Conservation (phyloP, 2,888 invertebrate species). For the Calliscelio sp. region DNA sequence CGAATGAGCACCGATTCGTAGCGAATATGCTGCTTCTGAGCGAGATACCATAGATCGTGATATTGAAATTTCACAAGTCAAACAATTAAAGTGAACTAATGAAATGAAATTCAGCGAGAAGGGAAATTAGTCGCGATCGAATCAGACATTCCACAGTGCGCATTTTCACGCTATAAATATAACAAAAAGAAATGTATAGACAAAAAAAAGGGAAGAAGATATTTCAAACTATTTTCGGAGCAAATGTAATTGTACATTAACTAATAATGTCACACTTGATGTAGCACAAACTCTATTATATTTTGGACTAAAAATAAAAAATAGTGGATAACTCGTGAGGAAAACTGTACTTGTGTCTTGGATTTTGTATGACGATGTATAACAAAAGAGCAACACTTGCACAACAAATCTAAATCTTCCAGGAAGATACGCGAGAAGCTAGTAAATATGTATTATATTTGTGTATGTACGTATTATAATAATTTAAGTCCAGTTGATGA, state of each 20-base stretch:
- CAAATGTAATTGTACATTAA: constrained; percentile 53
- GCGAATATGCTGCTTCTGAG: constrained; percentile 1
- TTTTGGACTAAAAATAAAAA: constrained; percentile 56
- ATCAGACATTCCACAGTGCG: constrained; percentile 76
- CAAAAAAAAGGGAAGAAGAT: constrained; percentile 33
- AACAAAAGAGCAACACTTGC: constrained; percentile 56
- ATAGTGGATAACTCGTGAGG: constrained; percentile 3
- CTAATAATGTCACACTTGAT: constrained; percentile 45
- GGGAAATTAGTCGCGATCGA: constrained; percentile 41
- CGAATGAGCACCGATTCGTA: constrained; percentile 93
- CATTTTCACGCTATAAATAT: constrained; percentile 72
- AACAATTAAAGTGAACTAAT: constrained; percentile 22
- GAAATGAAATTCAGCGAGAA: constrained; percentile 29
- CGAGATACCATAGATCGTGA: constrained; percentile 34
- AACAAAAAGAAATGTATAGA: constrained; percentile 35
- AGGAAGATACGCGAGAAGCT: constrained; percentile 70
- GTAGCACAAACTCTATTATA: constrained; percentile 64
- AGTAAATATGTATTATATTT: constrained; percentile 82
- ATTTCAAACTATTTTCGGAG: constrained; percentile 58
- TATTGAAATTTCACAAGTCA: constrained; percentile 33
- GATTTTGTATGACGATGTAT: constrained; percentile 57
- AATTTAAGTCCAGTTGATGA: constrained; percentile 61
- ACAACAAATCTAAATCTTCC: constrained; percentile 69
- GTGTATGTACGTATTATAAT: constrained; percentile 81
- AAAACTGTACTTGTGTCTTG: constrained; percentile 55